Evolutionary conservation across 2,113 vertebrate genomes (phyloP).

Genomic region (Chloropsis cyanopogon): DNA sequence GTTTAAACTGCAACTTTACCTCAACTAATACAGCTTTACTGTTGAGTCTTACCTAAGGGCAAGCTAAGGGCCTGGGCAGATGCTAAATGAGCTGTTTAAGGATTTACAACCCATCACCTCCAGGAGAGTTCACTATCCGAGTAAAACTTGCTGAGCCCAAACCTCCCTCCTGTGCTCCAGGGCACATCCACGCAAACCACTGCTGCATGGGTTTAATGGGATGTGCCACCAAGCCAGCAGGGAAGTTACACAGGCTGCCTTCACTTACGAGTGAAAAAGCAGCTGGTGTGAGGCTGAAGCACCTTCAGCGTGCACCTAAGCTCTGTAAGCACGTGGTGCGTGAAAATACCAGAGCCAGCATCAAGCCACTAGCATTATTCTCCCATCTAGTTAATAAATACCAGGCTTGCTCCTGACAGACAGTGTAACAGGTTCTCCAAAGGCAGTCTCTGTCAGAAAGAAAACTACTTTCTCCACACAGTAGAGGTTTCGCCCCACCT

Average conservation of each 20-base stretch:
- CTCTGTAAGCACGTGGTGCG: not conserved
- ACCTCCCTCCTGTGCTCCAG: not conserved
- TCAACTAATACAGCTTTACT: not conserved
- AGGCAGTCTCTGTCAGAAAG: not conserved
- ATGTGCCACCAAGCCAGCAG: not conserved
- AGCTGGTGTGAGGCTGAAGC: not conserved
- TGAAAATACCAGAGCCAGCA: not conserved
- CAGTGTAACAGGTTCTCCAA: not conserved
- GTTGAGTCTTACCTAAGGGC: not conserved
- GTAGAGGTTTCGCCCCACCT: not conserved
- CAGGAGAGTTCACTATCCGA: not conserved
- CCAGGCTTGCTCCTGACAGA: not conserved
- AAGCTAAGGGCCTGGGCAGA: not conserved
- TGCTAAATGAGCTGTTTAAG: not conserved
- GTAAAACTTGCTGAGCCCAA: not conserved
- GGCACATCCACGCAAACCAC: not conserved
- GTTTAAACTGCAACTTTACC: not conserved
- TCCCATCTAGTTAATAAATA: not conserved
- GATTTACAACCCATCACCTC: not conserved
- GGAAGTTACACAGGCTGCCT: accelerated
- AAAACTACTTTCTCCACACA: not conserved
- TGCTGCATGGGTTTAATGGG: not conserved
- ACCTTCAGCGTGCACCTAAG: not conserved
- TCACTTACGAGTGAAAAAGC: not conserved
- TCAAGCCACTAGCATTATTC: not conserved